A percentile compares a stretch with the other conserved stretches of the same genome.
Evolutionary conservation across 1,140 invertebrate genomes (phyloP).

Genomic region (Megathymus violae): DNA sequence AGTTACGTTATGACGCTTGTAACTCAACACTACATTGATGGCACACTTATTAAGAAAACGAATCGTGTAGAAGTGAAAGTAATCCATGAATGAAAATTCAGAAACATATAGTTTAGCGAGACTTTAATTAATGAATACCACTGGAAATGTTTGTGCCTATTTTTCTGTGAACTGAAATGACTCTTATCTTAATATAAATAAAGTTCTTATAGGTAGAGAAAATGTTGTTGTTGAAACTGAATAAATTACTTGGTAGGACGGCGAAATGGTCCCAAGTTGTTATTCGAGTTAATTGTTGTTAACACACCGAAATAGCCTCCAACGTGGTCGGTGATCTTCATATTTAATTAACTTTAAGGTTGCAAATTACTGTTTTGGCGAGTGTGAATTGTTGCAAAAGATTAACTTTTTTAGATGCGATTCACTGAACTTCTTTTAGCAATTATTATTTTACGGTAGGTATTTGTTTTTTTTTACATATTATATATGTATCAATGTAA

Average conservation of each 20-base stretch:
- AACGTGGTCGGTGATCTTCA: constrained; percentile 13
- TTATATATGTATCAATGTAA: too few species aligned
- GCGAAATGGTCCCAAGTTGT: not conserved
- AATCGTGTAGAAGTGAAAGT: too few species aligned
- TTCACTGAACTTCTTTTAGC: not conserved
- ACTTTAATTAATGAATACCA: too few species aligned
- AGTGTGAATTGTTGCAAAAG: not conserved
- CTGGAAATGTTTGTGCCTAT: too few species aligned
- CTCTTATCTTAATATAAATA: not conserved
- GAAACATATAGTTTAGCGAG: too few species aligned
- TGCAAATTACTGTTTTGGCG: constrained; percentile 6
- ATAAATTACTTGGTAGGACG: constrained; percentile 13
- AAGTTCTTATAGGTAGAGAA: not conserved
- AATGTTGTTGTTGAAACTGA: not conserved
- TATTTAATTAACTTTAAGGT: constrained; percentile 13
- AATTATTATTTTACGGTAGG: not conserved
- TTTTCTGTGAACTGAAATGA: not conserved
- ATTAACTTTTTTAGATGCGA: not conserved
- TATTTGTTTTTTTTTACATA: too few species aligned
- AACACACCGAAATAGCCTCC: constrained; percentile 3
- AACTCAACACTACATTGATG: too few species aligned
- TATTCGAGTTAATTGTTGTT: constrained; percentile 25
- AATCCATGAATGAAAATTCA: too few species aligned
- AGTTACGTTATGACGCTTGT: too few species aligned
- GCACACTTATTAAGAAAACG: too few species aligned